Evolutionary conservation across 2,888 invertebrate genomes (phyloP), one percentile per base, ranked within the genome.

Genomic region (Thymelicus sylvestris): DNA sequence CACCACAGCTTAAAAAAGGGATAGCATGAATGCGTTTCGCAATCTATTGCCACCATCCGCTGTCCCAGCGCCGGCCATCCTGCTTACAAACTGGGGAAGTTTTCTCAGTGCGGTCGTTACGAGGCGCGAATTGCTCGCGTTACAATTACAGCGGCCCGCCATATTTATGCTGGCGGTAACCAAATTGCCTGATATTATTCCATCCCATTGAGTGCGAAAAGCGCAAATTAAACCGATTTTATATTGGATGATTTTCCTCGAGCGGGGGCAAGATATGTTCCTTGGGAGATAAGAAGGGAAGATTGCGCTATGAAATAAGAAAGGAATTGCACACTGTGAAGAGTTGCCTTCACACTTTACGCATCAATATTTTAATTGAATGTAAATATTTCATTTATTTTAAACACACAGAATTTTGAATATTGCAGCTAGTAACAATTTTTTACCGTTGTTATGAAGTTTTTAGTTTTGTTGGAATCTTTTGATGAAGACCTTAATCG

Each of bases 171-270:
- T 85, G 82, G 93, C 92, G 93, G 93, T 93, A 93, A 93, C 93
- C 91, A 93, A 93, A 93, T 93, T 93, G 93, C 93, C 91, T 91
- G 92, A 93, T 93, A 93, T 93, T 93, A 93, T 93, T 93, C 93
- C 93, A 89, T 92, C 92, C 93, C 93, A 93, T 93, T 93, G 93
- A 93, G 93, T 93, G 92, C 91, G 93, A 93, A 93, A 93, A 93
- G 93, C 92, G 93, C 93, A 93, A 93, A 93, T 93, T 93, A 93
- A 93, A 93, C 92, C 93, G 93, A 93, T 93, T 93, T 93, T 93
- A 93, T 93, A 93, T 93, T 93, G 90, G 93, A 93, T 89, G 93
- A 93, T 93, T 93, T 90, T 91, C 93, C 87, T 86, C 83, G 82
- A 89, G 88, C 90, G 89, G 88, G 89, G 88, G 90, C 91, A 89